Base-by-base conservation (phyloP, 1,140 invertebrate genomes). In the Globodera ellingtonae region DNA sequence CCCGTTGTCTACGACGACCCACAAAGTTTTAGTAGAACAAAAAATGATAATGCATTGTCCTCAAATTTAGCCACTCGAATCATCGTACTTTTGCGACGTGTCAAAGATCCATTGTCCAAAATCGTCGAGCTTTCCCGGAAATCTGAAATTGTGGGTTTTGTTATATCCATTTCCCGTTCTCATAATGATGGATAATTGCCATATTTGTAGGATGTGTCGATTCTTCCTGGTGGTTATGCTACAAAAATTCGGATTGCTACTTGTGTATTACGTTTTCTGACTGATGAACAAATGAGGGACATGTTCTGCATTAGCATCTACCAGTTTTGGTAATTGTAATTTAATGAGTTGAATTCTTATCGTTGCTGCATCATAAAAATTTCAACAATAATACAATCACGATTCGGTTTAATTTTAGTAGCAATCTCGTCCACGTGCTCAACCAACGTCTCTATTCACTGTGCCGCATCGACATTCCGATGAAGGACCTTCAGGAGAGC, bases 231-330 rank as follows among this genome's bases (percentile, higher is more conserved):
- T 21, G 78, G 80, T 10, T 81, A 81, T 50, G n/a, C 46, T 9
- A 81, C 80, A 4, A 81, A 81, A 59, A 81, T 81, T 56, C 65
- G 80, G 4, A 81, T 72, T 80, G 80, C 80, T 9, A 72, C 50
- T 44, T 81, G 78, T 72, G 47, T 81, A 10, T 59, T 81, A 9
- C 56, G 80, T 24, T 81, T 56, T 80, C 52, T 81, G 15, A 48
- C 24, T 24, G 77, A n/a, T 62, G 79, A 81, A 9, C 79, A 80
- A 76, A 81, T 81, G 78, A 13, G 65, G 65, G 62, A 52, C 9
- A 35, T 81, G 69, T 72, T 81, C 56, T 13, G 50, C 35, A 81
- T 81, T 50, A 80, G 13, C 46, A 44, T 44, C 6, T 24, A 77
- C 24, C 67, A 72, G 15, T 81, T 81, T 81, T 81, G 52, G 80